Evolutionary conservation across 1,140 invertebrate species (phyloP).

Genomic region (Zaprionus africanus): DNA sequence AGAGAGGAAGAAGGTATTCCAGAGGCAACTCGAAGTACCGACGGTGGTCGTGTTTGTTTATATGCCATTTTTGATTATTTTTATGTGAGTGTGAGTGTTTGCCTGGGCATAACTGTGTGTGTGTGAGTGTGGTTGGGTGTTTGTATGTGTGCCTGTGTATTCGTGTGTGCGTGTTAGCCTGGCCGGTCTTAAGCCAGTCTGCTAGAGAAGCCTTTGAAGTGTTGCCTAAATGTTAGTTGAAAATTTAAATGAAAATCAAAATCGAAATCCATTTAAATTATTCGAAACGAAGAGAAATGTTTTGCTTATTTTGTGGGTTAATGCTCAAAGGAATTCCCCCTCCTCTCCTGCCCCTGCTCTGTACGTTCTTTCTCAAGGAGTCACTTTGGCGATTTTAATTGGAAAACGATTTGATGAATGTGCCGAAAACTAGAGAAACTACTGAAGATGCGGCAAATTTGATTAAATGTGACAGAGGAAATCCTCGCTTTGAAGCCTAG

Average conservation of each 20-base stretch:
- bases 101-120: not conserved
- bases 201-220: slow-evolving; percentile 72
- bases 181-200: slow-evolving; percentile 3
- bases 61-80: slow-evolving; percentile 76
- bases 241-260: slow-evolving; percentile 61
- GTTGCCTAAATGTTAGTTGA: slow-evolving; percentile 59
- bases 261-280: slow-evolving; percentile 66
- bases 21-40: slow-evolving; percentile 9
- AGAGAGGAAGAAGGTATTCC: not conserved
- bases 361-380: not conserved
- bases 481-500: not conserved
- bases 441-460: slow-evolving; percentile 17
- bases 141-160: not conserved
- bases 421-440: not conserved
- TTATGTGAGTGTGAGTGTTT: slow-evolving; percentile 42
- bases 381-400: slow-evolving; percentile 32
- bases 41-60: slow-evolving; percentile 65
- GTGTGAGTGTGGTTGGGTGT: slow-evolving; percentile 6
- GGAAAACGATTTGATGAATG: slow-evolving; percentile 40
- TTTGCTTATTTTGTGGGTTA: slow-evolving; percentile 19
- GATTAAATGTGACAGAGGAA: slow-evolving; percentile 11
- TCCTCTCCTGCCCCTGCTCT: too few species aligned
- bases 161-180: slow-evolving; percentile 12
- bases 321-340: slow-evolving; percentile 34
- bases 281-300: slow-evolving; percentile 27